These are phyloP conservation scores for Steinernema feltiae DNA, from an alignment of 1,140 invertebrate genomes.

Conservation along the genomic window DNA sequence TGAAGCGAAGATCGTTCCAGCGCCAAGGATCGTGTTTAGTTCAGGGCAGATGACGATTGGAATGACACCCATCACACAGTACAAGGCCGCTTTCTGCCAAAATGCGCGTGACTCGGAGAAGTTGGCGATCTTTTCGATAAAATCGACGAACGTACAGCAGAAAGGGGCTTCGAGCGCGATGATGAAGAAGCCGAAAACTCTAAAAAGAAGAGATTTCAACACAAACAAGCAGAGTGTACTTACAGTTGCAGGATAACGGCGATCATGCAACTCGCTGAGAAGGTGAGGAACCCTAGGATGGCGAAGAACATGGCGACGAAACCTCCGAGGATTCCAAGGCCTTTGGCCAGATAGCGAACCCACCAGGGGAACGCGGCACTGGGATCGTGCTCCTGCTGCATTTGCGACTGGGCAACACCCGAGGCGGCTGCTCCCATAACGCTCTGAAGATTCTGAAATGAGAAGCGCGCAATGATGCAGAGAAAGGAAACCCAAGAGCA, in stretches of 20 bases:
- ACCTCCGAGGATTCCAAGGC: conserved; percentile 75
- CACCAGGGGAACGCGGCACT: conserved; percentile 68
- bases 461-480: not conserved
- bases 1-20: conserved; percentile 77
- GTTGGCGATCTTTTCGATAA: conserved; percentile 75
- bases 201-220: conserved; percentile 52
- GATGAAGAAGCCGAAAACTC: conserved; percentile 74
- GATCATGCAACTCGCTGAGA: conserved; percentile 70
- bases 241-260: conserved; percentile 80
- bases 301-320: conserved; percentile 81
- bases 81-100: conserved; percentile 81
- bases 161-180: conserved; percentile 83
- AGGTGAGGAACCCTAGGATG: conserved; percentile 70
- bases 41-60: conserved; percentile 73
- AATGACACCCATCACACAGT: conserved; percentile 66
- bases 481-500: not conserved
- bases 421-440: conserved; percentile 41
- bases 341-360: conserved; percentile 76
- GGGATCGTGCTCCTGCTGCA: conserved; percentile 57
- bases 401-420: conserved; percentile 46
- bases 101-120: conserved; percentile 75
- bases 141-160: conserved; percentile 86
- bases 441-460: not conserved
- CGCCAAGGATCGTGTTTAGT: conserved; percentile 73
- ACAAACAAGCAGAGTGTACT: conserved; percentile 49